Evolutionary conservation across 2,888 invertebrate species (phyloP).

Genomic region (Andrena flavipes): DNA sequence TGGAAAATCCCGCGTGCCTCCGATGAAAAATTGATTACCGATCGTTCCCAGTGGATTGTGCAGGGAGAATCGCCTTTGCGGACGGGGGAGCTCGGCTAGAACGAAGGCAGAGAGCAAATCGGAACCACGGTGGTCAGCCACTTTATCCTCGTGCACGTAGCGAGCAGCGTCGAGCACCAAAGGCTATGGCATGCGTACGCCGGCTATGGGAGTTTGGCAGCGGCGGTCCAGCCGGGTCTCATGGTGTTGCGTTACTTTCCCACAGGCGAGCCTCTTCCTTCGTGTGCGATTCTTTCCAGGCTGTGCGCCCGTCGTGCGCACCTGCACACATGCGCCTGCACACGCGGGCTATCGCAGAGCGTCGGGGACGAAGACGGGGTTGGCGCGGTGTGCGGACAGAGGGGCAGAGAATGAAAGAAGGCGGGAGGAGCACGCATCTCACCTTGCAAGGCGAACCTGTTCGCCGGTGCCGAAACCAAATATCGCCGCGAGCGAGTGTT

Average conservation of each 20-base stretch:
- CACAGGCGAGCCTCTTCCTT: slow-evolving; percentile 74
- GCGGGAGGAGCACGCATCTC: slow-evolving; percentile 74
- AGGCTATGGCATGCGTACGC: slow-evolving; percentile 54
- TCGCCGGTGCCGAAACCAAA: slow-evolving; percentile 69
- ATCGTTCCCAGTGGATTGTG: background rate
- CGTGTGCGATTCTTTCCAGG: slow-evolving; percentile 66
- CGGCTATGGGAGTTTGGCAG: slow-evolving; percentile 79
- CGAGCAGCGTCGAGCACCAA: slow-evolving; percentile 50
- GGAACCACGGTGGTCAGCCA: slow-evolving; percentile 76
- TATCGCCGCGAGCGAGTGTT: slow-evolving; percentile 69
- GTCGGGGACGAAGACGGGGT: slow-evolving; percentile 22
- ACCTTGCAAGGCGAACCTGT: slow-evolving; percentile 83
- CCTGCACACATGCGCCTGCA: slow-evolving; percentile 62
- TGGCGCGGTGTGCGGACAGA: slow-evolving; percentile 10
- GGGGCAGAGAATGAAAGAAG: slow-evolving; percentile 51
- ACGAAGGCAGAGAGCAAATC: slow-evolving; percentile 57
- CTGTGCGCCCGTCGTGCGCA: slow-evolving; percentile 52
- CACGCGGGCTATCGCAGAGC: background rate
- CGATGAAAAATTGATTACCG: background rate
- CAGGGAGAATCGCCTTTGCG: background rate
- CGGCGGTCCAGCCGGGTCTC: slow-evolving; percentile 81
- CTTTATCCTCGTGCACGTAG: slow-evolving; percentile 66
- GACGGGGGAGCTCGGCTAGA: slow-evolving; percentile 34
- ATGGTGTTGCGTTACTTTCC: slow-evolving; percentile 83
- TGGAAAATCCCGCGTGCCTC: background rate